Base-by-base conservation (phyloP, 2,888 invertebrate genomes). In the Coecobrya sp. region DNA sequence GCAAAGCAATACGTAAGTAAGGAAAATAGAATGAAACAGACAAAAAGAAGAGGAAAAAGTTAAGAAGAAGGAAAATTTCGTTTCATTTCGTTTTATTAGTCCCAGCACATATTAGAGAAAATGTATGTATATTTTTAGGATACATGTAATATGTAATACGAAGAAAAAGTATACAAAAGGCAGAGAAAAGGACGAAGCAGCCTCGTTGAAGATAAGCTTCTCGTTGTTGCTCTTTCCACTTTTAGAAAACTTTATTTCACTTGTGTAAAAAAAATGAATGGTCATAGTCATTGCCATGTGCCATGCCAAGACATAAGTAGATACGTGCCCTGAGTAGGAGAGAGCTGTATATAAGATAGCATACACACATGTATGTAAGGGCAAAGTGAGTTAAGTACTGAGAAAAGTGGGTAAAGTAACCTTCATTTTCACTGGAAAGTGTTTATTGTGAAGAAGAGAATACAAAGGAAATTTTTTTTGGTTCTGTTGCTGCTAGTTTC, bases 71-170 rank as follows among this genome's bases (percentile, higher is more conserved):
- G 36, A 11, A 19, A 76, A 76, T 52, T 27, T 68, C 16, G 25
- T 86, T 86, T 76, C 86, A 86, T 86, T 86, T 73, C 73, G 42
- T 86, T 86, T 86, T 86, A 86, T 86, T 86, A 73, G 86, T 86
- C 73, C 52, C 86, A n/a, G 55, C 86, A 86, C 73, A 86, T 86
- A 30, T 68, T 10, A 25, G 68, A 68, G 25, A 62, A 62, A 10
- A 27, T 10, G 62, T 62, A 62, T 19, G 8, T 7, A 62, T 22
- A 79, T 19, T 49, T 7, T 36, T 7, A 7, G 36, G 7, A 36
- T 36, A 36, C 42, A 55, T 16, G 27, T 13, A 10, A 22, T 62
- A 11, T 11, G 8, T 36, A 22, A 49, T 52, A 30, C 2, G 27
- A 68, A 16, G 27, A 68, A 19, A 68, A 30, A 30, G 65, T 65